These are phyloP conservation scores for Emesis furor DNA, from an alignment of 2,888 invertebrate genomes.

Conservation along the genomic window DNA sequence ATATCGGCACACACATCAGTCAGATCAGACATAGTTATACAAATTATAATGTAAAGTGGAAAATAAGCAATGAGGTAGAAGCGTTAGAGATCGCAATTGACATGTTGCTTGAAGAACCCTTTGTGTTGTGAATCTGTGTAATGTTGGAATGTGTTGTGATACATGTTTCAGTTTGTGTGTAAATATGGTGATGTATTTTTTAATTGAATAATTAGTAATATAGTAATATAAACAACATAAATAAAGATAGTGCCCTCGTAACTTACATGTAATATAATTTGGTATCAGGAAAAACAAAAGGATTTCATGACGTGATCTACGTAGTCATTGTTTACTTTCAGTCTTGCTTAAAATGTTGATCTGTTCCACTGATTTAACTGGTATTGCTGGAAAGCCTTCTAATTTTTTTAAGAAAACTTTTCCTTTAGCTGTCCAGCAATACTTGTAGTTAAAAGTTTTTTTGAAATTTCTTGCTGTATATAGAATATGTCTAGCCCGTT, in stretches of 20 bases:
- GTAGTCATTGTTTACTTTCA: background rate
- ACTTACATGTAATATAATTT: background rate
- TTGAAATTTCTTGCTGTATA: background rate
- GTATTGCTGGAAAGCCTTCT: background rate
- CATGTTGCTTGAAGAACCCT: background rate
- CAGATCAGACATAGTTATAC: background rate
- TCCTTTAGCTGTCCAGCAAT: background rate
- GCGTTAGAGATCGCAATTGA: background rate
- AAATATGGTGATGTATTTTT: background rate
- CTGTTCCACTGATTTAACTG: background rate
- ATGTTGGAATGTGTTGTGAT: background rate
- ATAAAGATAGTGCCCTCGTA: background rate
- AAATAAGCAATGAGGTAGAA: background rate
- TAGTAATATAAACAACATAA: background rate
- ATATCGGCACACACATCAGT: background rate
- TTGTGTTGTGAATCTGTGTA: background rate
- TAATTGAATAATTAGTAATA: background rate
- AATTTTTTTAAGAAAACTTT: background rate
- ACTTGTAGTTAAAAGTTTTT: background rate
- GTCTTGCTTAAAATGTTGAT: background rate
- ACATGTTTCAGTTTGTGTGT: background rate
- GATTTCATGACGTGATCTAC: background rate
- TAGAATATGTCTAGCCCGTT: background rate
- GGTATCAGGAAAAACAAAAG: background rate
- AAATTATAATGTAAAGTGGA: background rate